Base-by-base conservation (phyloP, 2,113 vertebrate species). In the Holacanthus passer region DNA sequence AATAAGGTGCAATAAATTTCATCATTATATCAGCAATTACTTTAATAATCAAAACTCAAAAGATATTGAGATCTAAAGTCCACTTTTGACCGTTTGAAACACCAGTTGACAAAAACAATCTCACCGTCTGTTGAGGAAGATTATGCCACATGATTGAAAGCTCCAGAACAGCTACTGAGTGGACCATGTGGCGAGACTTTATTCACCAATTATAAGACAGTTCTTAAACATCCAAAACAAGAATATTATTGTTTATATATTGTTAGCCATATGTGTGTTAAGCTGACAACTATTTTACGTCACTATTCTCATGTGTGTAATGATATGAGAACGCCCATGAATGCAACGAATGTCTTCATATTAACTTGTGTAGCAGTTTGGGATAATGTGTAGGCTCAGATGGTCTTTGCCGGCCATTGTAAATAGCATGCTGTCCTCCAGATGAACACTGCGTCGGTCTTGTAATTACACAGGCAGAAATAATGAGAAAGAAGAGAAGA, bases 371-470 rank as follows among this genome's bases (percentile, higher is more conserved):
- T 55, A 37, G 55, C 53, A 17, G 53, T 81, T 77, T 72, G 37
- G 17, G 48, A 85, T 79, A 37, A 84, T 83, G 59, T 5, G 29
- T 37, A 52, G 73, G 79, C 86, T 80, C 32, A 73, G 24, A 59
- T 65, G 74, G 47, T 37, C 52, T 55, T 31, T 70, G 43, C 41
- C 65, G 64, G 77, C 29, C 17, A 31, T 59, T 69, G 48, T 73
- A 85, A 88, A 91, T 86, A 81, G 65, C 84, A 78, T 59, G 81
- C 59, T 88, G 87, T 85, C 80, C 24, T 85, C 77, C 60, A 27
- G 69, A 84, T 73, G 79, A 73, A 27, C 6, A 29, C 31, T 56
- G 0, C 27, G 67, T 73, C 4, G 0, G 24, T 78, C 66, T 59
- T 60, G 55, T 88, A 92, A 92, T 91, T 89, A 86, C 65, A 71